phyloP scores from a whole-genome alignment of 2,113 vertebrate genomes.

The Catharus bicknelli region DNA sequence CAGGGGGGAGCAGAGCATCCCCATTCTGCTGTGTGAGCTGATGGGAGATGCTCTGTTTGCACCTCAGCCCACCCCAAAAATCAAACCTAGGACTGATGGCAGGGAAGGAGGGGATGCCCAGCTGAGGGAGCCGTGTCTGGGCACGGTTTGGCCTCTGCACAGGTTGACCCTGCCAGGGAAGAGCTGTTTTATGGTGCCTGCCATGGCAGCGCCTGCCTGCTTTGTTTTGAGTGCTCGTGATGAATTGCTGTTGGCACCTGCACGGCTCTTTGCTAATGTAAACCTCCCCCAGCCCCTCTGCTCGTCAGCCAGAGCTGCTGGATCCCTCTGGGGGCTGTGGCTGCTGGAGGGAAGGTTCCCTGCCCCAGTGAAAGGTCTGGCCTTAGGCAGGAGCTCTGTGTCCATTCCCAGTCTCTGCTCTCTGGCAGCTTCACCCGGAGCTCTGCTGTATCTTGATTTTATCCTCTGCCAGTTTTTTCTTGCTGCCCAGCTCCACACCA shows the following conservation, averaged over 20 bases:
- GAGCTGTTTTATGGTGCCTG: neutral
- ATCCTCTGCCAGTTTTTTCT: neutral
- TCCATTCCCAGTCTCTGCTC: neutral
- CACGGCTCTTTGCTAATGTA: neutral
- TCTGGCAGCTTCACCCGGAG: neutral
- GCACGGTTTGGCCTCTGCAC: neutral
- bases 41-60: neutral
- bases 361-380: neutral
- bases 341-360: rapidly evolving
- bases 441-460: neutral
- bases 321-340: neutral
- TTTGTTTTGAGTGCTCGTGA: neutral
- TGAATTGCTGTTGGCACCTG: constrained; percentile 18
- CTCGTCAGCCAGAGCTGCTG: neutral
- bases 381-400: neutral
- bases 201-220: neutral
- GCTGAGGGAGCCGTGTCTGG: rapidly evolving
- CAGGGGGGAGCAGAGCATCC: neutral
- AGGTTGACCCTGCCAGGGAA: neutral
- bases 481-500: neutral
- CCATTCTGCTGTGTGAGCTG: rapidly evolving
- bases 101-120: neutral
- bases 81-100: neutral
- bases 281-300: neutral
- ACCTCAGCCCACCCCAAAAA: neutral